A percentile compares a stretch with the other conserved stretches of the same genome.
Evolutionary conservation across 1,140 invertebrate genomes (phyloP).

Genomic region (Orchesella cincta): DNA sequence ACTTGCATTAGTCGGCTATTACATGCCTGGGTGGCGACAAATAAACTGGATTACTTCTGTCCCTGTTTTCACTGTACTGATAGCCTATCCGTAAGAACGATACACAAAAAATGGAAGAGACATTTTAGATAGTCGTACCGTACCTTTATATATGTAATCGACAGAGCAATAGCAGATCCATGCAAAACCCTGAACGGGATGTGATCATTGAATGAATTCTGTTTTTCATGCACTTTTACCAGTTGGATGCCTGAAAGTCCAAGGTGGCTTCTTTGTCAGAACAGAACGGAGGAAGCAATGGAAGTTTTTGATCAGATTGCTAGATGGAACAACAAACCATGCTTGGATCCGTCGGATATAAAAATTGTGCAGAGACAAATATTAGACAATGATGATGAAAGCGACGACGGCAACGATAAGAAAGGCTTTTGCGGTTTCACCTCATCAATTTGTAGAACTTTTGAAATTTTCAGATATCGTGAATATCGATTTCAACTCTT

Average conservation of each 20-base stretch:
- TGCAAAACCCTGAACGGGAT: too few relatives aligned
- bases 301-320: slow-evolving; percentile 45
- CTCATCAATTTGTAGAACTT: not conserved
- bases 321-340: slow-evolving; percentile 41
- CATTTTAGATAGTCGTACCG: too few relatives aligned
- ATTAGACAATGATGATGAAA: not conserved
- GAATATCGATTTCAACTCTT: slow-evolving; percentile 28
- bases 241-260: slow-evolving; percentile 48
- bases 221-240: not conserved
- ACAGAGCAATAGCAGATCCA: too few relatives aligned
- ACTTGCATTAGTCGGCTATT: slow-evolving; percentile 43
- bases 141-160: too few relatives aligned
- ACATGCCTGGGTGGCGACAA: slow-evolving; percentile 38
- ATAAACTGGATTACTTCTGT: slow-evolving; percentile 27
- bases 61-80: slow-evolving; percentile 39
- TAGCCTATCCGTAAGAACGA: slow-evolving; percentile 40
- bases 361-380: not conserved
- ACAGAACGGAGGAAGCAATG: slow-evolving; percentile 40
- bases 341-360: slow-evolving; percentile 16
- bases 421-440: too few relatives aligned
- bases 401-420: not conserved
- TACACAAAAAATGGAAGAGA: too few relatives aligned
- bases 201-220: not conserved
- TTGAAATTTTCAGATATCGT: slow-evolving; percentile 17
- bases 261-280: slow-evolving; percentile 43